These are phyloP conservation scores for Drosophila kikkawai DNA, from an alignment of 1,140 invertebrate species.

Conservation along the genomic window DNA sequence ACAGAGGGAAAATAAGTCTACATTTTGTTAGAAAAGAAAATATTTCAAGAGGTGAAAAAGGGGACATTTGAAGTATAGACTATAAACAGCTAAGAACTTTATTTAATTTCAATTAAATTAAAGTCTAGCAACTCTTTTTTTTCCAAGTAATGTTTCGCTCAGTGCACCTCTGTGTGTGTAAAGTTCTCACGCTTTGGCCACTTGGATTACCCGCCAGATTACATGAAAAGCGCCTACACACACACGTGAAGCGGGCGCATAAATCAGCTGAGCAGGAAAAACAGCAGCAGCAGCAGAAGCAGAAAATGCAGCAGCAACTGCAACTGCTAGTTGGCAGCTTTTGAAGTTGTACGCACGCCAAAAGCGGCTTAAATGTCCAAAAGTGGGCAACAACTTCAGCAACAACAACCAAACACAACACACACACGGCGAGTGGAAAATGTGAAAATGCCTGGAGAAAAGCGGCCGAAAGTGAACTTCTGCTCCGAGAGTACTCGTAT, in stretches of 20 bases:
- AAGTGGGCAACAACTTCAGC: conserved; percentile 71
- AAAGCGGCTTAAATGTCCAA: conserved; percentile 84
- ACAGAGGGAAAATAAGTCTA: background rate
- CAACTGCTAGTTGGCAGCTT: conserved; percentile 65
- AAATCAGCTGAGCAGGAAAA: conserved; percentile 68
- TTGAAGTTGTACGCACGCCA: conserved; percentile 81
- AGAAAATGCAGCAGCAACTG: conserved; percentile 24
- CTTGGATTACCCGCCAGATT: conserved; percentile 81
- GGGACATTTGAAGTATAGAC: background rate
- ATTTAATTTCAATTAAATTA: background rate
- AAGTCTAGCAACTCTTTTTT: background rate
- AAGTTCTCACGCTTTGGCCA: conserved; percentile 82
- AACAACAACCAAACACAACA: conserved; percentile 41
- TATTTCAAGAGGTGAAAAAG: background rate
- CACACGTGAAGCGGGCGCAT: conserved; percentile 61
- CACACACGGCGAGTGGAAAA: conserved; percentile 65
- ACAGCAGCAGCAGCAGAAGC: conserved; percentile 11
- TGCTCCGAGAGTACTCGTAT: conserved; percentile 34
- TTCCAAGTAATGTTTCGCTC: background rate
- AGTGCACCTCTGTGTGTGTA: conserved; percentile 51
- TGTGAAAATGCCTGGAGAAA: conserved; percentile 80
- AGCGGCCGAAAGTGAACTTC: conserved; percentile 64
- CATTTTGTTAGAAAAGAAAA: background rate
- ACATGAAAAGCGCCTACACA: conserved; percentile 81
- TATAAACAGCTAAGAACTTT: no score